Conservation (phyloP, 2,888 invertebrate species). For the Amphipoea oculea region DNA sequence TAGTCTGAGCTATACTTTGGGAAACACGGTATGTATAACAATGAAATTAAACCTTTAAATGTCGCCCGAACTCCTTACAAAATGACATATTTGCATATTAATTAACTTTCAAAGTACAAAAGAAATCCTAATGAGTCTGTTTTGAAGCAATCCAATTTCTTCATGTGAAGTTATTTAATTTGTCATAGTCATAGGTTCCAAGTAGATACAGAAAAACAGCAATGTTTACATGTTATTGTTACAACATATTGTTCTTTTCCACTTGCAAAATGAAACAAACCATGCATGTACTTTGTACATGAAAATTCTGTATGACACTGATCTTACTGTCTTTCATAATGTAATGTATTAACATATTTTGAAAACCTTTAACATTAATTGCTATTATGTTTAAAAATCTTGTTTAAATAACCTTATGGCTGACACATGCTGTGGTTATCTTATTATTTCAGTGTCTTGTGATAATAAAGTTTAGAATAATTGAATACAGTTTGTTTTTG, state of each 20-base stretch:
- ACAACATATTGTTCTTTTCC: constrained; percentile 30
- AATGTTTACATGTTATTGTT: constrained; percentile 30
- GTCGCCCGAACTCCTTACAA: constrained; percentile 5
- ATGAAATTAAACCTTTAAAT: constrained; percentile 10
- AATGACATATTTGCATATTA: constrained; percentile 50
- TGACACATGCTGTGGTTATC: not conserved
- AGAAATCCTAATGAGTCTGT: constrained; percentile 27
- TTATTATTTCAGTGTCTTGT: not conserved
- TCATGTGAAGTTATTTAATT: not conserved
- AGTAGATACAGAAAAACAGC: not conserved
- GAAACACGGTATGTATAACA: constrained; percentile 84
- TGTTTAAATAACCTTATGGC: not conserved
- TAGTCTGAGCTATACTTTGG: constrained; percentile 88
- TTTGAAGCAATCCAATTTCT: constrained; percentile 16
- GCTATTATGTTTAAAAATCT: not conserved
- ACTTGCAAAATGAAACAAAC: not conserved
- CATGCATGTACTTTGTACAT: not conserved
- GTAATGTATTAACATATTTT: not conserved
- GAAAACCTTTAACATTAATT: not conserved
- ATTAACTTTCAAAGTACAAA: constrained; percentile 51
- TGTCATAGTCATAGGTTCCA: constrained; percentile 24
- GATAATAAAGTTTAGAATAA: not conserved
- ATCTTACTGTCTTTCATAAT: not conserved
- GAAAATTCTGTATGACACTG: constrained; percentile 26
- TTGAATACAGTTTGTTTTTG: not conserved